Evolutionary conservation across 2,113 vertebrate genomes (phyloP).

Genomic region (Nesogale talazaci): DNA sequence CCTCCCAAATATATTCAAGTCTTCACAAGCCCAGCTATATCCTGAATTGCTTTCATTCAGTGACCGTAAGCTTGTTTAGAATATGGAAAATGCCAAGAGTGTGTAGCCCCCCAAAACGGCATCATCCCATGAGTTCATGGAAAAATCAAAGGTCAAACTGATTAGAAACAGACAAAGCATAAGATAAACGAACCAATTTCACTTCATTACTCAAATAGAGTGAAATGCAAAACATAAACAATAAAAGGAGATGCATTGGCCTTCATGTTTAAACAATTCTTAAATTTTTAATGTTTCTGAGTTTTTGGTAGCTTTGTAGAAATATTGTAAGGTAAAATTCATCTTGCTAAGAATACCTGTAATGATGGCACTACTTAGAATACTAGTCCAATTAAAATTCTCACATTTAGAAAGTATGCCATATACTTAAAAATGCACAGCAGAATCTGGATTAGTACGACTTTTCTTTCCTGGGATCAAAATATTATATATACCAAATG

Average conservation of each 20-base stretch:
- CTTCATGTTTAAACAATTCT: conserved; percentile 64
- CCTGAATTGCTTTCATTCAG: conserved; percentile 59
- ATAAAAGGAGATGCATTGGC: neutral
- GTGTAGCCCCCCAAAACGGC: neutral
- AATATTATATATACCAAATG: conserved; percentile 57
- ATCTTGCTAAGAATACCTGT: conserved; percentile 41
- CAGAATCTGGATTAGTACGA: conserved; percentile 43
- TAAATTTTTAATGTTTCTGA: conserved; percentile 67
- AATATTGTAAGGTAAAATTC: conserved; percentile 60
- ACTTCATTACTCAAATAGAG: conserved; percentile 58
- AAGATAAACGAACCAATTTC: conserved; percentile 66
- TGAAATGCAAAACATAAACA: conserved; percentile 66
- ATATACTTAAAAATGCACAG: conserved; percentile 49
- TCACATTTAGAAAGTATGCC: conserved; percentile 59
- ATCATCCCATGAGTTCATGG: conserved; percentile 48
- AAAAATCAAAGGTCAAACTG: conserved; percentile 64
- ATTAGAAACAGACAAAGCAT: conserved; percentile 70
- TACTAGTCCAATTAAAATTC: conserved; percentile 54
- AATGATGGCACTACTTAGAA: conserved; percentile 61
- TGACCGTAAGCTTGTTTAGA: conserved; percentile 17
- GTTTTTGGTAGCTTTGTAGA: conserved; percentile 64
- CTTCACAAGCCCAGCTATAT: neutral
- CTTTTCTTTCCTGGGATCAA: conserved; percentile 59
- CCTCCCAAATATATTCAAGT: conserved; percentile 16
- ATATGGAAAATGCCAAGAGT: neutral